Conservation (phyloP, 2,797 vertebrate genomes). For the Micromesistius poutassou region DNA sequence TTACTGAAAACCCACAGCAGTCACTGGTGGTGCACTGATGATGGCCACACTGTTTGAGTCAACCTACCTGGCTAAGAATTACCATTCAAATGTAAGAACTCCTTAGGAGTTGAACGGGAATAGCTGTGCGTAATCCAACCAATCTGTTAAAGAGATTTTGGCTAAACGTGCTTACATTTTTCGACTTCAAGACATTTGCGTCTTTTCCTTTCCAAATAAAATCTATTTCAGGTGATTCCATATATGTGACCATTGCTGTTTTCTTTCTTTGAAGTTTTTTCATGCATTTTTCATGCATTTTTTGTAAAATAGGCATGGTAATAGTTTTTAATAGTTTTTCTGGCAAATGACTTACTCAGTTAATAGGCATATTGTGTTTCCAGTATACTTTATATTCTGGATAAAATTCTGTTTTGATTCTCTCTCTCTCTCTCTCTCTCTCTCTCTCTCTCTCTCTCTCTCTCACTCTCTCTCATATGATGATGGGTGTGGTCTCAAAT, state of each 20-base stretch:
- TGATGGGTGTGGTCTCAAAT: constrained; percentile 23
- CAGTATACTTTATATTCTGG: too few species aligned
- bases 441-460: background rate
- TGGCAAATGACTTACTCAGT: background rate
- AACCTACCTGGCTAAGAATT: background rate
- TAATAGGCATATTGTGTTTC: background rate
- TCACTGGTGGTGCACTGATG: too few species aligned
- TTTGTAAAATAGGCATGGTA: background rate
- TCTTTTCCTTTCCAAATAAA: background rate
- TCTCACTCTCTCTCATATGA: background rate
- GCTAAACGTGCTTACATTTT: background rate
- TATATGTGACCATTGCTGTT: background rate
- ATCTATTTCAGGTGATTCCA: background rate
- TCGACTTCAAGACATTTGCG: background rate
- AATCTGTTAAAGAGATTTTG: background rate
- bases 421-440: background rate
- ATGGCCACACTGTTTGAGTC: background rate
- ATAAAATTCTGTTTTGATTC: background rate
- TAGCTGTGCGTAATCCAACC: background rate
- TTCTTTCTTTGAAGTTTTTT: background rate
- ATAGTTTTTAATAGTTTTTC: background rate
- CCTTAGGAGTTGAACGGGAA: background rate
- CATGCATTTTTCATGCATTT: background rate
- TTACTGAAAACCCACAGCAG: background rate
- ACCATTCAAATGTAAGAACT: background rate